Conservation (phyloP, 2,113 vertebrate genomes). For the Pelvicachromis taeniatus region DNA sequence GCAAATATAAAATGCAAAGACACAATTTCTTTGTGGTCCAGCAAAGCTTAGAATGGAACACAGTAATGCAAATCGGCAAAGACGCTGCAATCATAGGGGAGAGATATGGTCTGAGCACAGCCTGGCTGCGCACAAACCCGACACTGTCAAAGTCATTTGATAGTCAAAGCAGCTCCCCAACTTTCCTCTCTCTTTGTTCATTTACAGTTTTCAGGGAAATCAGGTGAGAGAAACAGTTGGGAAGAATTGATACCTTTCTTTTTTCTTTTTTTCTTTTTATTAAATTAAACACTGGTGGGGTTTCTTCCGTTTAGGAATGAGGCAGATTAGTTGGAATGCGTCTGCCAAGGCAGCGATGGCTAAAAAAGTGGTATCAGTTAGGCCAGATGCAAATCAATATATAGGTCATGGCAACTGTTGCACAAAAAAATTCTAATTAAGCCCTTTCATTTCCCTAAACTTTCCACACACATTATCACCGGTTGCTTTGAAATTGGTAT, state of each 20-base stretch:
- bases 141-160: constrained; percentile 66
- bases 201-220: constrained; percentile 76
- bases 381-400: constrained; percentile 29
- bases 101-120: constrained; percentile 53
- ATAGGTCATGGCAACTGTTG: background rate
- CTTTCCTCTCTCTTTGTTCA: constrained; percentile 69
- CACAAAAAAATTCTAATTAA: background rate
- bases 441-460: background rate
- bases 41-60: constrained; percentile 48
- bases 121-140: constrained; percentile 28
- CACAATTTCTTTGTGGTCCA: constrained; percentile 62
- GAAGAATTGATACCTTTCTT: background rate
- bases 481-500: background rate
- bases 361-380: background rate
- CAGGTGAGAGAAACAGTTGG: constrained; percentile 46
- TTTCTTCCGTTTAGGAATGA: fast-evolving
- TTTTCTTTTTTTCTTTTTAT: background rate
- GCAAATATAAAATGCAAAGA: constrained; percentile 72
- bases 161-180: constrained; percentile 67
- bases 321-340: background rate
- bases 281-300: background rate
- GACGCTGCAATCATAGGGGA: constrained; percentile 55
- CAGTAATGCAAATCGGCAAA: constrained; percentile 72
- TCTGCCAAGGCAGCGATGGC: fast-evolving
- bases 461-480: background rate